Base-by-base conservation (phyloP, 1,140 invertebrate genomes). In the Papilio aristodemus region DNA sequence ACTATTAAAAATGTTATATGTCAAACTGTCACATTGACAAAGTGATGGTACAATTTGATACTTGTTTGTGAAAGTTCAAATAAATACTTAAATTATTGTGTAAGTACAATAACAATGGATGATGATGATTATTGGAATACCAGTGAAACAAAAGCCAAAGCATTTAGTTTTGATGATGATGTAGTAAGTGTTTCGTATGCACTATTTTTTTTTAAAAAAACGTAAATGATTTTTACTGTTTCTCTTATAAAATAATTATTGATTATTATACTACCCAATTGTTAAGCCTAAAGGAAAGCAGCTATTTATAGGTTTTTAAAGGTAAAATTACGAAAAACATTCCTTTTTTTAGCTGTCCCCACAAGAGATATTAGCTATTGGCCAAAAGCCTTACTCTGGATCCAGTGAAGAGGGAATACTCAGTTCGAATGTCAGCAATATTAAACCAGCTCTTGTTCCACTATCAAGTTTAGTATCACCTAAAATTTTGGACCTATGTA, bases 71-170 rank as follows among this genome's bases (percentile, higher is more conserved):
- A n/a, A n/a, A n/a, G n/a, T n/a, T n/a, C n/a, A n/a, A n/a, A n/a
- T n/a, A n/a, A n/a, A n/a, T n/a, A n/a, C n/a, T n/a, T n/a, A n/a
- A n/a, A n/a, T n/a, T n/a, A n/a, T n/a, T n/a, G n/a, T 41, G 7
- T 8, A 17, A 50, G 19, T 22, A 50, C 13, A 13, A 2, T n/a
- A n/a, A 54, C 57, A 69, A 87, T 88, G 84, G 85, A 87, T 70
- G 87, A 90, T 19, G 86, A 89, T 54, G 88, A 91, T 46, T 91
- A 89, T 68, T 91, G 89, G 89, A 91, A 91, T 70, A 89, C 85
- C 4, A 91, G 88, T 72, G 87, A 89, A 71, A 89, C 88, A 1
- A 88, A 89, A 68, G 80, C 78, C 0, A 85, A 85, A 68, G 89
- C 89, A 0, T 85, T 89, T 25, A 89, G 79, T 71, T 91, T 91